Evolutionary conservation across 2,113 vertebrate genomes (phyloP).

Genomic region (Tor tambroides): DNA sequence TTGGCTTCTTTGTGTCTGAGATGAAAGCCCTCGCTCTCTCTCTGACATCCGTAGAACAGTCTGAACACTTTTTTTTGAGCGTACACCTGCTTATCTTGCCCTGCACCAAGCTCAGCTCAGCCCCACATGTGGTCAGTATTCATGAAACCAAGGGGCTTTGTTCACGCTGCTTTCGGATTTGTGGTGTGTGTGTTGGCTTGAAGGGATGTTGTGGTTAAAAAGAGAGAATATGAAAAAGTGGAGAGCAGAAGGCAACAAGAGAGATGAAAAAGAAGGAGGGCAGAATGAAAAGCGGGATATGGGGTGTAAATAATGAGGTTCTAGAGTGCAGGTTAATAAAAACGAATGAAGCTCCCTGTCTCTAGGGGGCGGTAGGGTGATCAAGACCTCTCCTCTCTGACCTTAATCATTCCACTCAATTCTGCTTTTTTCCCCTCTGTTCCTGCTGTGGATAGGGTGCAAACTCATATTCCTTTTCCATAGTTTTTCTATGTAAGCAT

Average conservation of each 20-base stretch:
- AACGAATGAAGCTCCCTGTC: not conserved
- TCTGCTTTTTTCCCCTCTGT: not conserved
- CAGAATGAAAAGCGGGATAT: not conserved
- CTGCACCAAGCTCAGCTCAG: not conserved
- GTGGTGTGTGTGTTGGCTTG: constrained; percentile 11
- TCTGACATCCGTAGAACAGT: constrained; percentile 21
- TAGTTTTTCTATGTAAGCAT: too few species aligned
- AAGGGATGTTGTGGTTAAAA: constrained; percentile 19
- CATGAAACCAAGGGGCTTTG: constrained; percentile 11
- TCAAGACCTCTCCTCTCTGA: constrained; percentile 5
- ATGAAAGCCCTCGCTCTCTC: constrained; percentile 65
- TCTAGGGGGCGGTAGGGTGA: not conserved
- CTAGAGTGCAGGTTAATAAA: constrained; percentile 16
- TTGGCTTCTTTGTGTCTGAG: constrained; percentile 58
- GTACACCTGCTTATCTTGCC: constrained; percentile 49
- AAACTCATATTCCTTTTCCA: not conserved
- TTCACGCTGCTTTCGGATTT: constrained; percentile 19
- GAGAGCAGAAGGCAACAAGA: not conserved
- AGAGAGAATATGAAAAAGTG: not conserved
- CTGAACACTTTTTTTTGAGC: constrained; percentile 25
- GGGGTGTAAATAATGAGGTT: not conserved
- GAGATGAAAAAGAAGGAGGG: not conserved
- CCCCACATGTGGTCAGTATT: constrained; percentile 42
- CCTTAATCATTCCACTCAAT: constrained; percentile 39
- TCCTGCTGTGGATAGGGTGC: not conserved